These are phyloP conservation scores for Acronicta aceris DNA, from an alignment of 2,888 invertebrate genomes.

Conservation along the genomic window DNA sequence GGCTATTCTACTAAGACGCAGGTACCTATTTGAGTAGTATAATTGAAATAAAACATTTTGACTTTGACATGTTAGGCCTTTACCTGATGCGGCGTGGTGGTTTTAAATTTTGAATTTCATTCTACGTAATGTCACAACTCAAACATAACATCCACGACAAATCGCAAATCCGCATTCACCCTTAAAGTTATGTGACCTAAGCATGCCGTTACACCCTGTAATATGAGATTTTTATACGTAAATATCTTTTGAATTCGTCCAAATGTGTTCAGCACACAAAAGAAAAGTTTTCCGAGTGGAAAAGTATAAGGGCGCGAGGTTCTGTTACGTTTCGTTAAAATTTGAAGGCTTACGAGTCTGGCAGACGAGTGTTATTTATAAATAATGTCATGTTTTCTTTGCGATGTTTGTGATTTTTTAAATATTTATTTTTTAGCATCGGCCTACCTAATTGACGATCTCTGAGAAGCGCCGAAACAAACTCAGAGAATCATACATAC, in stretches of 20 bases:
- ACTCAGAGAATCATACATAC: too few species aligned
- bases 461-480: too few species aligned
- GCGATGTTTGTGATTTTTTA: conserved; percentile 4
- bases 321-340: conserved; percentile 46
- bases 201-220: conserved; percentile 46
- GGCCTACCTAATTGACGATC: too few species aligned
- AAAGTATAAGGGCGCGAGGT: conserved; percentile 43
- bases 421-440: background rate
- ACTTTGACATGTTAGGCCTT: too few species aligned
- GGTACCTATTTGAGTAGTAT: too few species aligned
- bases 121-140: too few species aligned
- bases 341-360: conserved; percentile 21
- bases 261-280: conserved; percentile 55
- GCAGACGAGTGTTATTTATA: conserved; percentile 5
- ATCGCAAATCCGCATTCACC: conserved; percentile 13
- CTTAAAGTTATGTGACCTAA: conserved; percentile 48
- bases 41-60: too few species aligned
- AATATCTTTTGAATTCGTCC: conserved; percentile 58
- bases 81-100: too few species aligned
- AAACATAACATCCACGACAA: too few species aligned
- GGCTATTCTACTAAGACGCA: too few species aligned
- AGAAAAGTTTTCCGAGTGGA: conserved; percentile 54
- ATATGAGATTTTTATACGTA: conserved; percentile 61
- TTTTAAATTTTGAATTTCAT: too few species aligned
- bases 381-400: conserved; percentile 22